Conservation (phyloP, 2,113 vertebrate genomes). For the Pterophyllum scalare region DNA sequence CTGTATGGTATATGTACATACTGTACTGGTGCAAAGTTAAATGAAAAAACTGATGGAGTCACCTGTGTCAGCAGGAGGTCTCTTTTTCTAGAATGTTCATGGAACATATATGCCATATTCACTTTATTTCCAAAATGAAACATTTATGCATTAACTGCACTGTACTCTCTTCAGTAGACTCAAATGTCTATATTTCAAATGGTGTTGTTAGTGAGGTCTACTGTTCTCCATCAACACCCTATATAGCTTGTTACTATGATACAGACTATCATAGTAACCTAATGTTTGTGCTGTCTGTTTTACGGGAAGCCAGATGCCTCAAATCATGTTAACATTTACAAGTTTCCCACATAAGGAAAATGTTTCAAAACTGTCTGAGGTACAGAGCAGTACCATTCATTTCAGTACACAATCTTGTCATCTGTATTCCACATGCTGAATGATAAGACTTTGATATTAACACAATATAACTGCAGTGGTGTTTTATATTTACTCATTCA, state of each 20-base stretch:
- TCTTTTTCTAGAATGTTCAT: not conserved
- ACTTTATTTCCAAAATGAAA: not conserved
- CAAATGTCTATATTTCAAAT: not conserved
- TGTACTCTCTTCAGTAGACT: not conserved
- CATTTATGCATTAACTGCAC: not conserved
- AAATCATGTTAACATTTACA: slow-evolving; percentile 24
- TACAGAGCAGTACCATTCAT: not conserved
- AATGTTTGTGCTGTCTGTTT: not conserved
- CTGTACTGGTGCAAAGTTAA: not conserved
- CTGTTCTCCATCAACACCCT: not conserved
- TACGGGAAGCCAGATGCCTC: slow-evolving; percentile 7
- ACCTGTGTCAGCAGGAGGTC: not conserved
- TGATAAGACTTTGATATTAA: not conserved
- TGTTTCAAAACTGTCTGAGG: not conserved
- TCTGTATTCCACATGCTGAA: slow-evolving; percentile 17
- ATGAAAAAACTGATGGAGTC: not conserved
- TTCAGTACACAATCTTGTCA: not conserved
- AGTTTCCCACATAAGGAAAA: not conserved
- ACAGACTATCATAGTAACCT: not conserved
- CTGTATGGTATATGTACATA: not conserved
- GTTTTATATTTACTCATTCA: not conserved
- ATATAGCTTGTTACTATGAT: not conserved
- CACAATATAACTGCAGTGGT: not conserved
- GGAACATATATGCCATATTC: not conserved
- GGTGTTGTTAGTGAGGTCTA: not conserved